These are phyloP conservation scores for Catocala fraxini DNA, from an alignment of 2,888 invertebrate genomes.

Conservation along the genomic window DNA sequence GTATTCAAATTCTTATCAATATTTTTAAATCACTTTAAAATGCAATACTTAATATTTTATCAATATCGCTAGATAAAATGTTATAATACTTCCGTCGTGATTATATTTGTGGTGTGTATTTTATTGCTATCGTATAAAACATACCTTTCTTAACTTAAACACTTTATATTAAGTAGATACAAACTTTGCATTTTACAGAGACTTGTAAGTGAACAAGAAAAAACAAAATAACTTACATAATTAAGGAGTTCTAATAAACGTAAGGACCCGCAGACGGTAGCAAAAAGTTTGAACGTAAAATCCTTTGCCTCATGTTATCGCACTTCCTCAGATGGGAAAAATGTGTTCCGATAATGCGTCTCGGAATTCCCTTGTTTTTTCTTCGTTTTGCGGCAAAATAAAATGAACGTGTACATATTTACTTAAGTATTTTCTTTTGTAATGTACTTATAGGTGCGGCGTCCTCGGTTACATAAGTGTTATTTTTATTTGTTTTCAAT, in stretches of 20 bases:
- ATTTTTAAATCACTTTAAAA: no score
- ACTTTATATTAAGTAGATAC: conserved; percentile 1
- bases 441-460: conserved; percentile 7
- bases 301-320: conserved; percentile 73
- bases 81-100: no score
- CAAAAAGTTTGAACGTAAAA: conserved; percentile 67
- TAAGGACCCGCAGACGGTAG: conserved; percentile 41
- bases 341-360: conserved; percentile 75
- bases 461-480: neutral
- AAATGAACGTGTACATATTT: conserved; percentile 30
- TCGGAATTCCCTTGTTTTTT: conserved; percentile 62
- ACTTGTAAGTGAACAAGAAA: conserved; percentile 29
- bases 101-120: no score
- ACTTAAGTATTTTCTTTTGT: conserved; percentile 30
- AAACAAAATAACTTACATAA: conserved; percentile 61
- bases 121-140: no score
- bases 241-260: conserved; percentile 66
- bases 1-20: no score
- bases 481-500: neutral
- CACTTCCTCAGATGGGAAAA: conserved; percentile 72
- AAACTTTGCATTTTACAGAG: neutral
- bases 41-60: no score
- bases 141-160: no score
- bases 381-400: conserved; percentile 48
- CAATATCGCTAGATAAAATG: no score